These are phyloP conservation scores for Lithophane semibrunnea DNA, from an alignment of 2,888 invertebrate species.

Conservation along the genomic window DNA sequence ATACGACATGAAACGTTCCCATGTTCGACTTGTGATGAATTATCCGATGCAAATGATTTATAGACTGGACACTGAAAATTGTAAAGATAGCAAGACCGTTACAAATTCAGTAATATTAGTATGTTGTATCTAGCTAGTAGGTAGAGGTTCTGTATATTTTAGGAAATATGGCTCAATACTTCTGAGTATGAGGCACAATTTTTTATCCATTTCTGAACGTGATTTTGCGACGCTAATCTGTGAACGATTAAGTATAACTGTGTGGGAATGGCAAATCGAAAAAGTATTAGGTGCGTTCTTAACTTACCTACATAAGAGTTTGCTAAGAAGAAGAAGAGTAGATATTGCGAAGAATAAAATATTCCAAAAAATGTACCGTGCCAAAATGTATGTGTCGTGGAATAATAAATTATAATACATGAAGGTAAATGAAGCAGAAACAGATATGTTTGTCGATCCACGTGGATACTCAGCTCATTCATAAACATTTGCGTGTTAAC, in stretches of 20 bases:
- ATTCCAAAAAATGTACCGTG: not conserved
- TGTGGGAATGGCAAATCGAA: not conserved
- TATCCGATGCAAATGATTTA: constrained; percentile 72
- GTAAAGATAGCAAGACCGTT: constrained; percentile 13
- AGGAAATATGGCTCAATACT: not conserved
- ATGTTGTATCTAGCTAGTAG: not conserved
- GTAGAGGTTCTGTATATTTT: not conserved
- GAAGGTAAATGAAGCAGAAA: constrained; percentile 50
- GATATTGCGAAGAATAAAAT: not conserved
- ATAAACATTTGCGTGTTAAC: constrained; percentile 62
- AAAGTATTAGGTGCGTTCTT: not conserved
- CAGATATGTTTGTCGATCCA: constrained; percentile 50
- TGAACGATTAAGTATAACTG: not conserved
- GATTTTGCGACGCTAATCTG: constrained; percentile 3
- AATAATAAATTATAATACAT: constrained; percentile 56
- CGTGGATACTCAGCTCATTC: constrained; percentile 51
- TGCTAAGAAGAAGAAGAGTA: not conserved
- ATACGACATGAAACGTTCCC: constrained; percentile 58
- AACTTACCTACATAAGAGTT: not conserved
- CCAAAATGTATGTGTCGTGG: constrained; percentile 27
- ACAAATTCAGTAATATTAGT: constrained; percentile 3
- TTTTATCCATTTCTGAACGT: not conserved
- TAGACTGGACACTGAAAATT: constrained; percentile 49
- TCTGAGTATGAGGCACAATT: not conserved
- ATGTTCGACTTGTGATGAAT: constrained; percentile 70